These are phyloP conservation scores for Archips xylosteana DNA, from an alignment of 2,888 invertebrate species.

Conservation along the genomic window DNA sequence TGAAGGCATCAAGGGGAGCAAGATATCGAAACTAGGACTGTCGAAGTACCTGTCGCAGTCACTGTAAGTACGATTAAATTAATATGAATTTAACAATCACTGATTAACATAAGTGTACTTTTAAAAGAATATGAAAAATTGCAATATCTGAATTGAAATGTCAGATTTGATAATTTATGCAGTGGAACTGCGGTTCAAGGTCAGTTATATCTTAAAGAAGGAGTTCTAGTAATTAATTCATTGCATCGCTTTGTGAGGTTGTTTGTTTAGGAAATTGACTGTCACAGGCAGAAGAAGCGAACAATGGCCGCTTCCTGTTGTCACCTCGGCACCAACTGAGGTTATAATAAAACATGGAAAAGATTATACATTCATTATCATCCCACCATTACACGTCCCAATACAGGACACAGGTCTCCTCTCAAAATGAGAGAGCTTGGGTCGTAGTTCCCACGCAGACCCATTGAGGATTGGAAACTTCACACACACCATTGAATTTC, in stretches of 20 bases:
- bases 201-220: not conserved
- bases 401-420: no score
- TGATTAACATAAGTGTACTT: no score
- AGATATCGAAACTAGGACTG: slow-evolving; percentile 90
- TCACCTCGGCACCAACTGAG: not conserved
- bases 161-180: no score
- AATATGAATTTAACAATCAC: not conserved
- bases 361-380: no score
- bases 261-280: slow-evolving; percentile 2
- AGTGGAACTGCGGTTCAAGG: no score
- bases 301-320: not conserved
- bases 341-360: not conserved
- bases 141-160: no score
- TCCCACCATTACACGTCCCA: no score
- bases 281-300: not conserved
- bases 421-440: no score
- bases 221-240: slow-evolving; percentile 3
- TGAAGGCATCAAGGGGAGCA: slow-evolving; percentile 91
- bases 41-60: slow-evolving; percentile 92
- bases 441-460: no score
- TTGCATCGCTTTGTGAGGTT: not conserved
- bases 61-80: slow-evolving; percentile 87
- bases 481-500: no score
- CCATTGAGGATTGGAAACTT: no score
- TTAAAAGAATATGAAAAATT: no score